A percentile compares a stretch with the other conserved stretches of the same genome.
These are phyloP conservation scores for Acrocephalus scirpaceus DNA, from an alignment of 2,797 vertebrate species.

Conservation along the genomic window DNA sequence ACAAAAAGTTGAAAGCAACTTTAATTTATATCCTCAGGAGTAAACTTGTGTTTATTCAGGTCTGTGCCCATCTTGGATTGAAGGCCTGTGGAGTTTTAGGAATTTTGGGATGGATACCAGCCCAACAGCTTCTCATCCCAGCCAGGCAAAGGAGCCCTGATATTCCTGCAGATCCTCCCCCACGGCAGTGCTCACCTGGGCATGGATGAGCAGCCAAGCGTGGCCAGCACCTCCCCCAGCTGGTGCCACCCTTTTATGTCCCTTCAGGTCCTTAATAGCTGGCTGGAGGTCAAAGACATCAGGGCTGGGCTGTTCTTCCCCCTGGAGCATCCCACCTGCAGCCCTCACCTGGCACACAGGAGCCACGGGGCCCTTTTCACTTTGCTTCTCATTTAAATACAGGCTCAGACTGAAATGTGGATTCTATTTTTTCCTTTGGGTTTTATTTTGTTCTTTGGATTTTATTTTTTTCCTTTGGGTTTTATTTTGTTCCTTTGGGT, in stretches of 20 bases:
- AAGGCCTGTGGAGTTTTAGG: rapidly evolving
- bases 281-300: not conserved
- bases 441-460: too few relatives aligned
- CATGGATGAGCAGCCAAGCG: rapidly evolving
- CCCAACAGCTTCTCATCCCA: not conserved
- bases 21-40: not conserved
- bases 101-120: not conserved
- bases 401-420: not conserved
- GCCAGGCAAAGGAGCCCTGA: rapidly evolving
- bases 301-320: not conserved
- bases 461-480: not conserved
- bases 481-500: not conserved
- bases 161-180: not conserved
- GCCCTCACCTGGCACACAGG: not conserved
- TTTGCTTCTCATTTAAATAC: not conserved
- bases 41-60: rapidly evolving
- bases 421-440: not conserved
- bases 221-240: not conserved
- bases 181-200: not conserved
- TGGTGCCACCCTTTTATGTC: not conserved
- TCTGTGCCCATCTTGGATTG: not conserved
- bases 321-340: not conserved
- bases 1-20: not conserved
- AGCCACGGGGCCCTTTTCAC: not conserved
- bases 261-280: not conserved